Percentiles rank a stretch among this genome's conserved stretches.
Evolutionary conservation across 2,113 vertebrate species (phyloP).

Genomic region (Tragelaphus scriptus): DNA sequence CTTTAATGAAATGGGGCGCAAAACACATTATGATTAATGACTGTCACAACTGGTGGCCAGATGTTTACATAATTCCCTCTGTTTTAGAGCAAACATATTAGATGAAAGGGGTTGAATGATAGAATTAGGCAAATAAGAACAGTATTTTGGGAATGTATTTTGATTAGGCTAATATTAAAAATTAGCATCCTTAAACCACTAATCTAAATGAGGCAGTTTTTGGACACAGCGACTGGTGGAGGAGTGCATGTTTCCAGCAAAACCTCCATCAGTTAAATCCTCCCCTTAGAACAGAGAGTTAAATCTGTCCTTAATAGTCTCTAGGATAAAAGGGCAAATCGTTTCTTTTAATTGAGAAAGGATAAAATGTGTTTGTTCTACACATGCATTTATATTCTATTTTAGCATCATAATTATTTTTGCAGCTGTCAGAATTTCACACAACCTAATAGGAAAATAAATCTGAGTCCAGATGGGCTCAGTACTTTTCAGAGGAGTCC

Average conservation of each 20-base stretch:
- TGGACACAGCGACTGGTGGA: background rate
- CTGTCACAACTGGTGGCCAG: slow-evolving; percentile 57
- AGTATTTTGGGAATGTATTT: slow-evolving; percentile 35
- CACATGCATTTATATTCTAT: slow-evolving; percentile 54
- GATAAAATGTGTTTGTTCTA: slow-evolving; percentile 40
- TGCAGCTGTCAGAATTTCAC: slow-evolving; percentile 56
- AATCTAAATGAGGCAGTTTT: background rate
- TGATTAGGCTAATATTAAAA: slow-evolving; percentile 50
- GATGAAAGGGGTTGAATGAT: slow-evolving; percentile 23
- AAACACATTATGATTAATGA: slow-evolving; percentile 59
- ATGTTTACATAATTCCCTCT: slow-evolving; percentile 61
- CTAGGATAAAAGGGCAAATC: slow-evolving; percentile 22
- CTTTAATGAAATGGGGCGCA: slow-evolving; percentile 49
- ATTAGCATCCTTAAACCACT: background rate
- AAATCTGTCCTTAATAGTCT: slow-evolving; percentile 25
- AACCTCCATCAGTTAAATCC: background rate
- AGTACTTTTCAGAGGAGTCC: background rate
- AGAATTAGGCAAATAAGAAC: slow-evolving; percentile 54
- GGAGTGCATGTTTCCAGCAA: background rate
- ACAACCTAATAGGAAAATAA: slow-evolving; percentile 48
- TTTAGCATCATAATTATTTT: slow-evolving; percentile 58
- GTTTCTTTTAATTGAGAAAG: slow-evolving; percentile 52
- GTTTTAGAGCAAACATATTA: slow-evolving; percentile 47
- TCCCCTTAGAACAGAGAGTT: background rate
- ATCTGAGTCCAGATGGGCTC: slow-evolving; percentile 1